Evolutionary conservation across 1,140 invertebrate species (phyloP), one percentile per base, ranked within the genome.

Genomic region (Drosophila nannoptera): DNA sequence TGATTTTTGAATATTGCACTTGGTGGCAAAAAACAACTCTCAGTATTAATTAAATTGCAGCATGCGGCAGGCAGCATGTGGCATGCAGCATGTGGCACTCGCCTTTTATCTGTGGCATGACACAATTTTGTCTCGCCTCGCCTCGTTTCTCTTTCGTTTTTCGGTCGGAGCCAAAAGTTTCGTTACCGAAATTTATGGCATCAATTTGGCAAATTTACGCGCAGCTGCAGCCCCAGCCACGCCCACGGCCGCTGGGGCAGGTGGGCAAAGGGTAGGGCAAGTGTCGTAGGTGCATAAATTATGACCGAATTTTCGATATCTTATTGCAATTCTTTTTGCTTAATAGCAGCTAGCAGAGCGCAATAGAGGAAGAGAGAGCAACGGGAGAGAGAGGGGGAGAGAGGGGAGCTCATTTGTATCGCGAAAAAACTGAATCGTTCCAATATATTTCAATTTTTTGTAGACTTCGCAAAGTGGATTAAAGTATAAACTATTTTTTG

Each of bases 191-290:
- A 86, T 86, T 86, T 86, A 86, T 86, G 73, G 56, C 56, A 32
- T 48, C 60, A 73, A 68, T 78, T 84, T 84, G 69, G 59, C 61
- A 83, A 84, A 78, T 83, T 83, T 83, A 78, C 78, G 80, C 75
- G 65, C 52, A 50, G 35, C 73, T 66, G 64, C 60, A 73, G 45
- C 33, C 40, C 33, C 45, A 52, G 54, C 45, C 12, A 68, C 59
- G 52, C 9, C 29, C 56, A 49, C 22, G 22, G 22, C 22, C 22
- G 22, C 22, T 22, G 22, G 1, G 35, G 4, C 16, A 63, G 43
- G 31, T 55, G 22, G 58, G 56, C 42, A 66, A 60, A 22, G 22
- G 22, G 7, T 5, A n/a, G 14, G 3, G 40, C 53, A 61, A 65
- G 52, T 75, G 76, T 71, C 74, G 77, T 64, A 86, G 69, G 61